Percentiles rank a stretch among this genome's conserved stretches.
Evolutionary conservation across 2,797 vertebrate genomes (phyloP).

Genomic region (Bradypus variegatus): DNA sequence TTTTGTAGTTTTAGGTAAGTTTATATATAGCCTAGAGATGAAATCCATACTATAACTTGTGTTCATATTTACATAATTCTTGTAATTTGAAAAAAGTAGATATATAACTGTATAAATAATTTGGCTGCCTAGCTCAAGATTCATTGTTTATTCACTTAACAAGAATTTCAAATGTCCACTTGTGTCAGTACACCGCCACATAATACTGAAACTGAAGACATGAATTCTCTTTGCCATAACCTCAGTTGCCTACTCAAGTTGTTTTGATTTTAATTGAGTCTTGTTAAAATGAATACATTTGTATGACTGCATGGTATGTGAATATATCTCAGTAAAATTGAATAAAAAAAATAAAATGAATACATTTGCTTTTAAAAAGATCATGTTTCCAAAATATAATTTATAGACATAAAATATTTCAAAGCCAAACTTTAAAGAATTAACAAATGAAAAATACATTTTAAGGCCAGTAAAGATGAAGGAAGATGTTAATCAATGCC

Average conservation of each 20-base stretch:
- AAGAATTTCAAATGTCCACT: not conserved
- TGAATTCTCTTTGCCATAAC: conserved; percentile 17
- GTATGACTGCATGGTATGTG: no score
- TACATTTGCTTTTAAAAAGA: not conserved
- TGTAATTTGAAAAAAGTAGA: not conserved
- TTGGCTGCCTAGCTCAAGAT: not conserved
- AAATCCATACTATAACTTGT: not conserved
- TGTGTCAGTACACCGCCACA: not conserved
- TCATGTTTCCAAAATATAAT: not conserved
- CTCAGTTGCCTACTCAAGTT: not conserved
- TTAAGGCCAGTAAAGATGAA: not conserved
- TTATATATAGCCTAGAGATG: not conserved
- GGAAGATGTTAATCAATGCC: not conserved
- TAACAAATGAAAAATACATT: not conserved
- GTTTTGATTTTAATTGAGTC: conserved; percentile 25
- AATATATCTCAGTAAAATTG: no score
- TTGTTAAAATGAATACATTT: not conserved
- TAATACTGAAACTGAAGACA: not conserved
- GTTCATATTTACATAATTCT: not conserved
- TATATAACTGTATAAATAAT: not conserved
- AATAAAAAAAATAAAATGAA: no score
- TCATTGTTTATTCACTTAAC: not conserved
- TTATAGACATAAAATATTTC: not conserved
- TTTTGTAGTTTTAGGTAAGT: not conserved
- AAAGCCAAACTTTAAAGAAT: not conserved